Conservation (phyloP, 2,888 invertebrate species). For the Cheilosia variabilis region DNA sequence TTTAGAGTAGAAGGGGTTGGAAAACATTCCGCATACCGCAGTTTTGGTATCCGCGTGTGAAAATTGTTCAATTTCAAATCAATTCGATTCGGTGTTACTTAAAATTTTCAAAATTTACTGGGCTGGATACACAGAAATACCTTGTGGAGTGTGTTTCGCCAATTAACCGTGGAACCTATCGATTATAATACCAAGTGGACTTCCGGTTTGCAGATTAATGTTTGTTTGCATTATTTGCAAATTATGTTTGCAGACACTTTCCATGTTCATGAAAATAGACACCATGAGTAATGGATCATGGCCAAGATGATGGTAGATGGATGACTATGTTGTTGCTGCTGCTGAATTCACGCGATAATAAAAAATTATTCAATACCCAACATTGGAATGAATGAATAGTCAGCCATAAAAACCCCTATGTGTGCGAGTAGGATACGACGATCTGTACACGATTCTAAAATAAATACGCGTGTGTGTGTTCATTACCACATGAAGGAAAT, state of each 20-base stretch:
- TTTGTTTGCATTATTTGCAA: slow-evolving; percentile 6
- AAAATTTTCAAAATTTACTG: neutral
- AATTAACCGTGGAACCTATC: slow-evolving; percentile 38
- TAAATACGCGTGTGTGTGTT: slow-evolving; percentile 57
- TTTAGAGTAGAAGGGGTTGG: neutral
- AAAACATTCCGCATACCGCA: slow-evolving; percentile 49
- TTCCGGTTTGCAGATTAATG: slow-evolving; percentile 6
- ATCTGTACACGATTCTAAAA: slow-evolving; percentile 37
- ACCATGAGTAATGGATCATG: slow-evolving; percentile 67
- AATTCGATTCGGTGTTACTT: neutral
- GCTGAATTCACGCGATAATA: slow-evolving; percentile 59
- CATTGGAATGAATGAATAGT: slow-evolving; percentile 44
- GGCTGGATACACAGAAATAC: neutral
- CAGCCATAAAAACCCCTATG: neutral
- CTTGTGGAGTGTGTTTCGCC: slow-evolving; percentile 20
- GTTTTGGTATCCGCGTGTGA: slow-evolving; percentile 28
- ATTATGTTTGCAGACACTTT: slow-evolving; percentile 21
- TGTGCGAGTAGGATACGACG: slow-evolving; percentile 49
- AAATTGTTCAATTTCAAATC: slow-evolving; percentile 22
- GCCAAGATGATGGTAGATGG: slow-evolving; percentile 44
- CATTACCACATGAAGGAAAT: slow-evolving; percentile 69
- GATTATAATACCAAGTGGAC: neutral
- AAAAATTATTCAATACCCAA: slow-evolving; percentile 26
- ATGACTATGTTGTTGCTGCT: slow-evolving; percentile 34
- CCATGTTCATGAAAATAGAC: slow-evolving; percentile 60